Evolutionary conservation across 2,888 invertebrate genomes (phyloP), one percentile per base, ranked within the genome.

Genomic region (Leptodirus hochenwartii): DNA sequence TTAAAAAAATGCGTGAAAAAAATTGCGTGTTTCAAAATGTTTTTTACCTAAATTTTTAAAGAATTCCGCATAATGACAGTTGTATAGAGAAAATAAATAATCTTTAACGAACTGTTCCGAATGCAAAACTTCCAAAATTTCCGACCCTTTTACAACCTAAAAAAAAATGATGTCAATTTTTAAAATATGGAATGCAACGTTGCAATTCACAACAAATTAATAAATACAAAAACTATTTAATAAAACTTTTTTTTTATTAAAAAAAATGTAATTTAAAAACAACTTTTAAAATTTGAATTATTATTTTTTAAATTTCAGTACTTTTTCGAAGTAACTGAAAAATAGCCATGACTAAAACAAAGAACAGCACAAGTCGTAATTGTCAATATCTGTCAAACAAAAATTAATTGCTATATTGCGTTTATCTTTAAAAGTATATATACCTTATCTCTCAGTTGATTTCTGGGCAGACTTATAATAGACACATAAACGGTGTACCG

Each of bases 401-500:
- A n/a, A n/a, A n/a, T n/a, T n/a, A n/a, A n/a, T n/a, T n/a, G n/a
- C n/a, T n/a, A n/a, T n/a, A n/a, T n/a, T n/a, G n/a, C n/a, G n/a
- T n/a, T n/a, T n/a, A n/a, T n/a, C n/a, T n/a, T n/a, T 11, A 25
- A 11, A 9, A 24, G 15, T 37, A 25, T 24, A 34, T 10, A 27
- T 46, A 71, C 74, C 59, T 82, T 81, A 49, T 81, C 78, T 27
- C 80, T 58, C 9, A 84, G 54, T 44, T 81, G 76, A 42, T 81
- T 79, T 32, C 84, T 59, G 2, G 80, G 78, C 37, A 84, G 56
- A 41, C 84, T 77, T 38, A 85, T 79, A 65, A 87, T 74, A 30
- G 77, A 66, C 31, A 80, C 70, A 42, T 85, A 72, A 1, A 88
- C 84, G 1, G 87, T 81, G 50, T 88, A 88, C 15, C 71, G 56